phyloP scores from a whole-genome alignment of 2,888 invertebrate species.

The Andrena fulva region DNA sequence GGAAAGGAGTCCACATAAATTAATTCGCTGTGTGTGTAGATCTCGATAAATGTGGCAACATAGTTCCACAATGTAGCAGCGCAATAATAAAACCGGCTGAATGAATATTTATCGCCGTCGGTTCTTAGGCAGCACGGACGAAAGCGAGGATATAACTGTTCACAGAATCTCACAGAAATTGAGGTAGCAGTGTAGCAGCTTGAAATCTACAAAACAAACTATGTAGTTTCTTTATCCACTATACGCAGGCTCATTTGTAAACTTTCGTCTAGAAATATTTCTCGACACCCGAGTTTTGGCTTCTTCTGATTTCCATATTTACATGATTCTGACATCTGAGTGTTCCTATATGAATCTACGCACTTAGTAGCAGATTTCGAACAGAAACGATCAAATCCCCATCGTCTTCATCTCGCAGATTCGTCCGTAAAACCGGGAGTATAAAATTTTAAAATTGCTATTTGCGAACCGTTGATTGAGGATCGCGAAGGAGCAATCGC shows the following conservation, averaged over 20 bases:
- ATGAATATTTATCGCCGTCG: constrained; percentile 3
- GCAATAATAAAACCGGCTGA: neutral
- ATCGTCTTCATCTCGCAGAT: too few relatives aligned
- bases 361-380: too few relatives aligned
- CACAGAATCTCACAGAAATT: neutral
- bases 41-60: neutral
- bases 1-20: neutral
- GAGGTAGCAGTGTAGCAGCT: neutral
- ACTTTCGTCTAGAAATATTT: neutral
- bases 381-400: too few relatives aligned
- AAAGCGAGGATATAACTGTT: neutral
- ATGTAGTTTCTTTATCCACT: neutral
- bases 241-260: neutral
- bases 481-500: too few relatives aligned
- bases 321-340: neutral
- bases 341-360: too few relatives aligned
- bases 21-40: neutral
- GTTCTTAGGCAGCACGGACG: neutral
- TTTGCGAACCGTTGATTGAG: too few relatives aligned
- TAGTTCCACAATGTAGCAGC: neutral
- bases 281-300: neutral
- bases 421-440: too few relatives aligned
- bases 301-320: neutral
- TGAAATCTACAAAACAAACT: neutral
- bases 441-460: too few relatives aligned